Conservation (phyloP, 2,797 vertebrate genomes). For the Onychomys leucogaster region DNA sequence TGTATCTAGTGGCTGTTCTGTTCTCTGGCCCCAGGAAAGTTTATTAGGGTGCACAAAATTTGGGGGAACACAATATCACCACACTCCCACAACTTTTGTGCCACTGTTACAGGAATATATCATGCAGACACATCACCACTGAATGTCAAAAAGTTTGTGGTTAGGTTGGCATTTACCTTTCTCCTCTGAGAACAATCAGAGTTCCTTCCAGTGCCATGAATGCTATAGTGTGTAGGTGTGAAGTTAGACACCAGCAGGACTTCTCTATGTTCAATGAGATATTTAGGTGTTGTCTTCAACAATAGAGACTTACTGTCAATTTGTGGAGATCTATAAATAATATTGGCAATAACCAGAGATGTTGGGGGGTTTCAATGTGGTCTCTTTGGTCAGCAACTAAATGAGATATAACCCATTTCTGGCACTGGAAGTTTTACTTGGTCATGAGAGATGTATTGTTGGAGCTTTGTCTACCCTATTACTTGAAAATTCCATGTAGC, state of each 20-base stretch:
- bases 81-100: not conserved
- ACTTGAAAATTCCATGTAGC: not conserved
- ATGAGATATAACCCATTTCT: not conserved
- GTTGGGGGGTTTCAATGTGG: not conserved
- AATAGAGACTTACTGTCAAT: too few species aligned
- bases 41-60: too few species aligned
- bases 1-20: too few species aligned
- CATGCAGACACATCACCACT: not conserved
- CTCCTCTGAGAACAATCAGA: not conserved
- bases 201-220: not conserved
- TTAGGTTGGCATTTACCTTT: not conserved
- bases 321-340: too few species aligned
- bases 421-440: not conserved
- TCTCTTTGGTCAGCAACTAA: not conserved
- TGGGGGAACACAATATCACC: too few species aligned
- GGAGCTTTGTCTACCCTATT: not conserved
- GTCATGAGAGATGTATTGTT: not conserved
- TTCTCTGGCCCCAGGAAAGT: too few species aligned
- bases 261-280: not conserved
- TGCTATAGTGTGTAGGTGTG: not conserved
- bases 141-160: not conserved
- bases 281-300: not conserved
- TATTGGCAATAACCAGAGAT: too few species aligned
- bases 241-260: not conserved
- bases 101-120: not conserved